Evolutionary conservation across 2,113 vertebrate genomes (phyloP).

Genomic region (Bos indicus): DNA sequence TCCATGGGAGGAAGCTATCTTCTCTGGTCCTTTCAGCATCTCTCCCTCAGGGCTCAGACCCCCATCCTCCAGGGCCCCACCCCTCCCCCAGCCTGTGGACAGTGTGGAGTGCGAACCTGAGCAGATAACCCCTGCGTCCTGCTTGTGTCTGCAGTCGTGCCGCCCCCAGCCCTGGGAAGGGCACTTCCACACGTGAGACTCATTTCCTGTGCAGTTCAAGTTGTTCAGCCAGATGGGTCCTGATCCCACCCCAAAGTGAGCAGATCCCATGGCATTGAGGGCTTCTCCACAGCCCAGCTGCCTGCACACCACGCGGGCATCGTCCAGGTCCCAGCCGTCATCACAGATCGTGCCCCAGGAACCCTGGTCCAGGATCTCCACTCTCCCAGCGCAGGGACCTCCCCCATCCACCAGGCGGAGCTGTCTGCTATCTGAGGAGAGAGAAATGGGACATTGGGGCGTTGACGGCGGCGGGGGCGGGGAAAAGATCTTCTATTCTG

Average conservation of each 20-base stretch:
- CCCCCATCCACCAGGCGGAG: background rate
- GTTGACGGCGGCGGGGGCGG: too few relatives aligned
- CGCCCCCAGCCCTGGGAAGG: background rate
- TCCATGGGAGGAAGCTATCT: background rate
- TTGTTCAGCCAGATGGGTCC: background rate
- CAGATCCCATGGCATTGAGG: accelerated
- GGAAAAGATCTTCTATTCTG: background rate
- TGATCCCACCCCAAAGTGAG: background rate
- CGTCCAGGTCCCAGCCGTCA: background rate
- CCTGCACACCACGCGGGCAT: conserved; percentile 27
- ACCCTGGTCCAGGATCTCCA: background rate
- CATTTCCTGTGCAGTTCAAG: background rate
- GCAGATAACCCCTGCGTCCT: conserved; percentile 59
- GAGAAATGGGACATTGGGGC: background rate
- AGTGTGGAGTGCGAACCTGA: conserved; percentile 53
- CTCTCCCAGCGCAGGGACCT: background rate
- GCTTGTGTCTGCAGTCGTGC: background rate
- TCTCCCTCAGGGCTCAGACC: background rate
- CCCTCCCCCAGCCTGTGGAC: background rate
- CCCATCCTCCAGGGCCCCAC: accelerated
- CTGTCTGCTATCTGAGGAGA: background rate
- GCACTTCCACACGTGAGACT: conserved; percentile 1
- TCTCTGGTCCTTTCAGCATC: background rate
- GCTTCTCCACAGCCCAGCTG: conserved; percentile 28
- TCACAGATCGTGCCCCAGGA: background rate